Percentiles rank a stretch among this genome's conserved stretches.
These are phyloP conservation scores for Capitulum mitella DNA, from an alignment of 2,888 invertebrate genomes.

Conservation along the genomic window DNA sequence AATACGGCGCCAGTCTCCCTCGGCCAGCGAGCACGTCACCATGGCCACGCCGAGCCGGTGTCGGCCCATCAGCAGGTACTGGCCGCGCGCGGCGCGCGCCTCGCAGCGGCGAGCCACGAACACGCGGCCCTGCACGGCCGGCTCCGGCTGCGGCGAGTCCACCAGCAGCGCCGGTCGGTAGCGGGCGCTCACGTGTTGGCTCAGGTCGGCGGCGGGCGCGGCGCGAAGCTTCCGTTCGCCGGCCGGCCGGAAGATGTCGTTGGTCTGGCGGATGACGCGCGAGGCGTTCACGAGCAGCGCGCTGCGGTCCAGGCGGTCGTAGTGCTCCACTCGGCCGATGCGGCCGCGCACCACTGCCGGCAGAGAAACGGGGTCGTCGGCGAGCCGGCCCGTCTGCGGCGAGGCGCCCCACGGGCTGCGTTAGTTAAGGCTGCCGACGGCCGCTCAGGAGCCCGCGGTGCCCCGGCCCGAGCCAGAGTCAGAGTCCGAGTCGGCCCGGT, in stretches of 20 bases:
- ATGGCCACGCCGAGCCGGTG: slow-evolving; percentile 59
- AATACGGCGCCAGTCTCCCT: slow-evolving; percentile 58
- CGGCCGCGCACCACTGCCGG: slow-evolving; percentile 53
- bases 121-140: slow-evolving; percentile 40
- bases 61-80: slow-evolving; percentile 69
- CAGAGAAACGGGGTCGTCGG: no score
- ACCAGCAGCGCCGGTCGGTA: background rate
- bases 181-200: background rate
- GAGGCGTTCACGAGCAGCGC: slow-evolving; percentile 59
- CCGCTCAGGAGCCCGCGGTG: no score
- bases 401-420: no score
- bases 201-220: slow-evolving; percentile 41
- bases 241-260: slow-evolving; percentile 37
- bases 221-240: background rate
- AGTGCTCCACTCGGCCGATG: slow-evolving; percentile 58
- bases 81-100: slow-evolving; percentile 62
- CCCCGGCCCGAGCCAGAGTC: no score
- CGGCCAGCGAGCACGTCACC: slow-evolving; percentile 62
- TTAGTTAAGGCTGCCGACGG: no score
- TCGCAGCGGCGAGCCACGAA: slow-evolving; percentile 61
- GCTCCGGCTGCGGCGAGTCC: background rate
- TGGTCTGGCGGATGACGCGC: slow-evolving; percentile 57
- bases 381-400: no score
- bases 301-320: slow-evolving; percentile 57
- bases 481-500: no score